Base-by-base conservation (phyloP, 2,113 vertebrate genomes). In the Burhinus bistriatus region DNA sequence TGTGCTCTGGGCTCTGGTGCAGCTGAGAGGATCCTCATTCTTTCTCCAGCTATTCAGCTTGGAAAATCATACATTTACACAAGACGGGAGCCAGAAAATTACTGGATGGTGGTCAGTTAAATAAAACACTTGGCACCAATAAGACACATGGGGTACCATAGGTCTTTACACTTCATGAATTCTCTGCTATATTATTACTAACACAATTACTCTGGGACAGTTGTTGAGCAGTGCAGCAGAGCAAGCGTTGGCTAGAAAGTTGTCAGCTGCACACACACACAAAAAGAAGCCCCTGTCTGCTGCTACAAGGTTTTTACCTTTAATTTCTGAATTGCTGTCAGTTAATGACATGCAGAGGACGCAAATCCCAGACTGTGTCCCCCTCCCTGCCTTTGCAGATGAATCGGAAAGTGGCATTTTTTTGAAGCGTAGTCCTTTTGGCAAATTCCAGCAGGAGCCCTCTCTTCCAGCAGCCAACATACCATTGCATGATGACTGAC, bases 21-120 rank as follows among this genome's bases (percentile, higher is more conserved):
- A 80, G 79, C 69, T 42, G 65, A 96, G 84, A 77, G 40, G 55
- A 87, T 61, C 47, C n/a, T 83, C 92, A 52, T 89, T 95, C 80
- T 77, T 83, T 40, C 47, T 69, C 36, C 83, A 93, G 75, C 68
- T 71, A 83, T 57, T 96, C 85, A 71, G 57, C n/a, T 83, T 89
- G 95, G 82, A 97, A 95, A 86, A 57, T 44, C 51, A 90, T 36
- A 78, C 64, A 78, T 18, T 85, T 89, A 83, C 72, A 75, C 87
- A 87, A 88, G 75, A 83, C 4, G 2, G 18, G 49, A 92, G 87
- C 91, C 94, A 97, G 61, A 96, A 87, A 84, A 78, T 87, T 72
- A 91, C 69, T 97, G 89, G 94, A 92, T 36, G 26, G 23, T 85
- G 38, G 62, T 95, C 95, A 97, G 69, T 83, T 85, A 95, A 92